Base-by-base conservation (phyloP, 2,888 invertebrate species). In the Eumacrocentrus americanus region DNA sequence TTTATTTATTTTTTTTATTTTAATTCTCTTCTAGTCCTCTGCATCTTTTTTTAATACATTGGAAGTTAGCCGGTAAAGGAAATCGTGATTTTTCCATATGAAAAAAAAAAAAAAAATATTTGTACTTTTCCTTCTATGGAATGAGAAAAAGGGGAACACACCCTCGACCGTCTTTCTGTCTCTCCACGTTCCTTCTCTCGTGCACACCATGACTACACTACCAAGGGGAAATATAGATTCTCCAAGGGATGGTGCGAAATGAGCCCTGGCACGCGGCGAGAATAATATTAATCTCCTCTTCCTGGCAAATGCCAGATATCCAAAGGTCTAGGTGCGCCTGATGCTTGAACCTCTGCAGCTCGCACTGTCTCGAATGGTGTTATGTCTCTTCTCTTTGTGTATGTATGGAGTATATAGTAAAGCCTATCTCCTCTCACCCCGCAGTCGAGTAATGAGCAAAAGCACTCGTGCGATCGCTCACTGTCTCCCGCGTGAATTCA, bases 231-330 rank as follows among this genome's bases (percentile, higher is more conserved):
- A 66, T 68, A 67, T 69, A 69, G 65, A 71, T 70, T 68, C 67
- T 61, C 62, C 22, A 35, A 51, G 47, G 60, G 54, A 62, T 63
- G 63, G 59, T 62, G 62, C 64, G 56, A 61, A 58, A 56, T 61
- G 57, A 65, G 64, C 62, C 61, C 37, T 52, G 61, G 58, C 62
- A 65, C 67, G 68, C 60, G 65, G 57, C 42, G 46, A 52, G 63
- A 67, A 70, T 67, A 67, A 66, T 64, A 70, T 66, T 63, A 69
- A 70, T 66, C 67, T 60, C 34, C 57, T 37, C 57, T 51, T 40
- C 47, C 25, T 40, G 53, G 18, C 58, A 47, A 61, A 63, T 61
- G 56, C 40, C 51, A 58, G 55, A 58, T 57, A 61, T 57, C 56
- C 55, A 37, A 50, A 40, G 50, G 53, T 48, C 35, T 48, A 35